Evolutionary conservation across 2,113 vertebrate species (phyloP), one percentile per base, ranked within the genome.

Genomic region (Papio anubis): DNA sequence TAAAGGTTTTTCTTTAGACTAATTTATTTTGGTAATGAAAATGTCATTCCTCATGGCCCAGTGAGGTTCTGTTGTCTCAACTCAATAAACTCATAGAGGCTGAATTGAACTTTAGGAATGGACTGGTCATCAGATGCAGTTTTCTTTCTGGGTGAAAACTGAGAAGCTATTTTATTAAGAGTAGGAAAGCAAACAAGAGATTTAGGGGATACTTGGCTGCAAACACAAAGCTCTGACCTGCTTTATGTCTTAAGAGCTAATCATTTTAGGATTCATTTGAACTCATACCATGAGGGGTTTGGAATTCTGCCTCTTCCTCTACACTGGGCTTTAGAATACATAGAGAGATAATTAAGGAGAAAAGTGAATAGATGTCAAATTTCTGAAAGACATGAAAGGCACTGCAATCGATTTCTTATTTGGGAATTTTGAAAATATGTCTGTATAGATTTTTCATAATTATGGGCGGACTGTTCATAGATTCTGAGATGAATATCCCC

Each of bases 1-100:
- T 89, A 68, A 96, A 93, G 57, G 21, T 93, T 97, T 97, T 3
- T 88, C 97, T 96, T 93, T 96, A 90, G 97, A 94, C 61, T 95
- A 88, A 92, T 92, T 23, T 98, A 95, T 96, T 97, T 94, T 35
- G 92, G 96, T 98, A 98, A 98, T 98, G 97, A 97, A 97, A 97
- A 94, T 97, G 93, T 84, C 96, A 96, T 97, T 98, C 87, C 90
- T 98, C 97, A 82, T 79, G 25, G 64, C 2, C 91, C 81, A 96
- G 94, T 43, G 50, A 82, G 90, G 88, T 94, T 96, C 89, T 86
- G 73, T 97, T 98, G 79, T 97, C 89, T 98, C 91, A 50, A 8
- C 11, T 92, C 96, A 32, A 68, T 93, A 84, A 23, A 89, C 43
- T 90, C 55, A 80, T 52, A 48, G 61, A 95, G 79, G 94, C 95